Conservation (phyloP, 2,888 invertebrate genomes). For the Troides oblongomaculatus region DNA sequence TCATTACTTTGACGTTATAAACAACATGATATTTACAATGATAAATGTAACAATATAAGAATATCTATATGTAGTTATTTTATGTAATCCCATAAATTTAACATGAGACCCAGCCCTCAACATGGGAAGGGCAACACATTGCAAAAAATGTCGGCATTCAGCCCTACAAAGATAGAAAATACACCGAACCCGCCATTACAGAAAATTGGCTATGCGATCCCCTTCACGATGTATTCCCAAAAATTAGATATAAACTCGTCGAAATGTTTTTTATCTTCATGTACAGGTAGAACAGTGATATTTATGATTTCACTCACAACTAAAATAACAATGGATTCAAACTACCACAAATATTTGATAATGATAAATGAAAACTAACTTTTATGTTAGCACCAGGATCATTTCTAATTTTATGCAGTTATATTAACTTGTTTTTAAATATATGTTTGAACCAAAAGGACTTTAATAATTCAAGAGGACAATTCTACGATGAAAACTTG, state of each 20-base stretch:
- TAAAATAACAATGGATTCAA: not conserved
- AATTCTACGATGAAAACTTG: constrained; percentile 31
- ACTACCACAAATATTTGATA: not conserved
- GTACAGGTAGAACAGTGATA: constrained; percentile 21
- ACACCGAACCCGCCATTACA: constrained; percentile 69
- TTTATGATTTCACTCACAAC: not conserved
- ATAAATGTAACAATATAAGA: not conserved
- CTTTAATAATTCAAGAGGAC: not conserved
- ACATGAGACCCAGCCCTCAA: constrained; percentile 55
- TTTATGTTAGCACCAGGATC: not conserved
- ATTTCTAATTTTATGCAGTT: not conserved
- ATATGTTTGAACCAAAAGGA: not conserved
- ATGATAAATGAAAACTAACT: not conserved
- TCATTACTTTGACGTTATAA: not conserved
- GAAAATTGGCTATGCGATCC: constrained; percentile 70
- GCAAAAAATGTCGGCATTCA: constrained; percentile 74
- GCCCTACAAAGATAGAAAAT: constrained; percentile 71
- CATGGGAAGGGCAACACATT: constrained; percentile 54
- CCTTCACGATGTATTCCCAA: constrained; percentile 48
- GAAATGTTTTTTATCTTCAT: constrained; percentile 21
- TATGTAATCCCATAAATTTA: constrained; percentile 27
- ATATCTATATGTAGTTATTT: not conserved
- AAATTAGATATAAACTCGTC: constrained; percentile 45
- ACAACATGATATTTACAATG: not conserved
- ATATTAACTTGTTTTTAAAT: not conserved